A percentile compares a stretch with the other conserved stretches of the same genome.
phyloP scores from a whole-genome alignment of 2,888 invertebrate genomes.

The Melanophora roralis region DNA sequence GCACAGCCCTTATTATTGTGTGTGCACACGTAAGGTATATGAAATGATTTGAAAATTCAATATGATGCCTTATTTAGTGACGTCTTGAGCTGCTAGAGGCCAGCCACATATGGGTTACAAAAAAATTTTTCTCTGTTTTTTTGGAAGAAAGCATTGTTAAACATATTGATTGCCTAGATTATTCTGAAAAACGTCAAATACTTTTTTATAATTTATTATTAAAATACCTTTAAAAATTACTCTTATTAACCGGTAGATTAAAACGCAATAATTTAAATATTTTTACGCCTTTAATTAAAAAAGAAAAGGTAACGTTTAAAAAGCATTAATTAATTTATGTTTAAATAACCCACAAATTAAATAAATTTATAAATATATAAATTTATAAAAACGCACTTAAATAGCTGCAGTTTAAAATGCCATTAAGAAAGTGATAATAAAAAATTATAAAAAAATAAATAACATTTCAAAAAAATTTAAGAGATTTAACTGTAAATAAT shows the following conservation, averaged over 20 bases:
- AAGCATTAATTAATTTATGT: constrained; percentile 41
- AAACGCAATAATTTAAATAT: not conserved
- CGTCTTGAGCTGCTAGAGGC: too few species aligned
- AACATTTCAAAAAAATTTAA: not conserved
- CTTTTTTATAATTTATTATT: too few species aligned
- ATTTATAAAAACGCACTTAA: constrained; percentile 1
- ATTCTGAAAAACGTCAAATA: too few species aligned
- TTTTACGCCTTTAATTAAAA: not conserved
- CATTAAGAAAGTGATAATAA: constrained; percentile 12
- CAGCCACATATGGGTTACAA: too few species aligned
- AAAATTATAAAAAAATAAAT: not conserved
- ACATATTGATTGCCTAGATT: too few species aligned
- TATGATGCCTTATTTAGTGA: too few species aligned
- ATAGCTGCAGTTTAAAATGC: constrained; percentile 15
- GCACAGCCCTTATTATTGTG: too few species aligned
- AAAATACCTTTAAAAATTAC: constrained; percentile 8
- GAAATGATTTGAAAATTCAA: too few species aligned
- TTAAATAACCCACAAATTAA: not conserved
- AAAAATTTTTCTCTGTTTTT: too few species aligned
- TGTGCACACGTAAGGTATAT: too few species aligned
- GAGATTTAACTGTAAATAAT: not conserved
- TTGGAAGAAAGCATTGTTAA: too few species aligned
- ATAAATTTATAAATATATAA: not conserved
- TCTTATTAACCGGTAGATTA: constrained; percentile 16
- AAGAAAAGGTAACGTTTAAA: constrained; percentile 13